A percentile compares a stretch with the other conserved stretches of the same genome.
These are phyloP conservation scores for Eilema sororculum DNA, from an alignment of 2,888 invertebrate genomes.

Conservation along the genomic window DNA sequence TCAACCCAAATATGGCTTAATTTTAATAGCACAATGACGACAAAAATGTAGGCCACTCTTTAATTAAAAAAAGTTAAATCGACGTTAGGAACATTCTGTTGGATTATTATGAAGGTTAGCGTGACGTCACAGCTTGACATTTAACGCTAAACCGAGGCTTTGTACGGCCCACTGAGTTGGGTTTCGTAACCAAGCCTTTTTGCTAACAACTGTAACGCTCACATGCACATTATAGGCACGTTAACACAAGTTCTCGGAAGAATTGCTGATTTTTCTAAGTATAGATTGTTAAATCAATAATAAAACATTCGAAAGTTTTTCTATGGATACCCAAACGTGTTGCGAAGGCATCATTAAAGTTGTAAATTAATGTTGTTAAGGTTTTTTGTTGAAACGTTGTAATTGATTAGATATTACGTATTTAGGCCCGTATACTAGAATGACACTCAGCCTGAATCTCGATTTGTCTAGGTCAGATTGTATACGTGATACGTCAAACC, in stretches of 20 bases:
- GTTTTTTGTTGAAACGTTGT: too few species aligned
- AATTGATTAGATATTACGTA: neutral
- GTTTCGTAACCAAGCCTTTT: constrained; percentile 20
- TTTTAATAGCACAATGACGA: neutral
- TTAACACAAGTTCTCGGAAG: constrained; percentile 46
- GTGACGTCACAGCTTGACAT: constrained; percentile 40
- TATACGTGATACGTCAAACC: too few species aligned
- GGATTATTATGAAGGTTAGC: neutral
- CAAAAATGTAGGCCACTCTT: neutral
- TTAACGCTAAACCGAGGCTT: constrained; percentile 25
- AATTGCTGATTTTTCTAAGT: constrained; percentile 45
- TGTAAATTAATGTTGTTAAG: neutral
- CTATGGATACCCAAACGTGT: neutral
- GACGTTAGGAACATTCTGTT: neutral
- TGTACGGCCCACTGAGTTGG: constrained; percentile 14
- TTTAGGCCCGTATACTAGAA: too few species aligned
- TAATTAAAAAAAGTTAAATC: neutral
- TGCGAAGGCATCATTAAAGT: neutral
- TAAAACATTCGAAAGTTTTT: constrained; percentile 32
- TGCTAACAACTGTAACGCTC: constrained; percentile 33
- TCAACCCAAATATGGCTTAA: too few species aligned
- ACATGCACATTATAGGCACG: constrained; percentile 24
- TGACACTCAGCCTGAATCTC: too few species aligned
- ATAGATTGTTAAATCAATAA: constrained; percentile 30
- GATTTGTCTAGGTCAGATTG: too few species aligned